These are phyloP conservation scores for Antedon bifida DNA, from an alignment of 35 echinoderm and acorn worm species.

Conservation along the genomic window DNA sequence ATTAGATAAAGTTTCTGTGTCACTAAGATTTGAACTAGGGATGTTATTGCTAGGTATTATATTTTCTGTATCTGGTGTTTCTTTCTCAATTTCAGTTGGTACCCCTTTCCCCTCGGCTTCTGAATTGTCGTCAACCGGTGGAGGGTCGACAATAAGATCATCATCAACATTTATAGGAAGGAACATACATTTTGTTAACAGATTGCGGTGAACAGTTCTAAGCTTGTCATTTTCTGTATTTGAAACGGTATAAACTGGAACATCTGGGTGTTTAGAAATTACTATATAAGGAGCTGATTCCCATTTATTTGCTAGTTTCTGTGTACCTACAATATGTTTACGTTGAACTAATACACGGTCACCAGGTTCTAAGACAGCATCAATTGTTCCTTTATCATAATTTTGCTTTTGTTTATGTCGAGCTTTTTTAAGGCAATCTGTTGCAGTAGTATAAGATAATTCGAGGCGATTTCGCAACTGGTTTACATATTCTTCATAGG, in stretches of 20 bases:
- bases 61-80: no score
- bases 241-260: no score
- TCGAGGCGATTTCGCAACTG: neutral
- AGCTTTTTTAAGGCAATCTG: neutral
- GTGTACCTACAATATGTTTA: neutral
- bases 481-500: neutral
- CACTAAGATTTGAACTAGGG: no score
- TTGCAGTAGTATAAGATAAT: slow-evolving; percentile 3
- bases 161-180: no score
- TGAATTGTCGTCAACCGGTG: neutral
- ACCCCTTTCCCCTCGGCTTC: neutral
- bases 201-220: no score
- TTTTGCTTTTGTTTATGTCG: neutral
- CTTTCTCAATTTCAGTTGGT: no score
- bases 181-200: no score
- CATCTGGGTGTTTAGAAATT: neutral
- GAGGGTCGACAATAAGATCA: no score
- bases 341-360: slow-evolving; percentile 22
- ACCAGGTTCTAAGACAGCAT: neutral
- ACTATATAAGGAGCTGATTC: slow-evolving; percentile 6
- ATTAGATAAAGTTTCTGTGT: no score
- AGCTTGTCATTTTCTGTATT: no score
- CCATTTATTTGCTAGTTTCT: slow-evolving; percentile 14
- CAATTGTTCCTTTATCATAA: neutral
- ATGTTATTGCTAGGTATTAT: no score